Conservation (phyloP, 2,797 vertebrate species). For the Scarus forsteni region DNA sequence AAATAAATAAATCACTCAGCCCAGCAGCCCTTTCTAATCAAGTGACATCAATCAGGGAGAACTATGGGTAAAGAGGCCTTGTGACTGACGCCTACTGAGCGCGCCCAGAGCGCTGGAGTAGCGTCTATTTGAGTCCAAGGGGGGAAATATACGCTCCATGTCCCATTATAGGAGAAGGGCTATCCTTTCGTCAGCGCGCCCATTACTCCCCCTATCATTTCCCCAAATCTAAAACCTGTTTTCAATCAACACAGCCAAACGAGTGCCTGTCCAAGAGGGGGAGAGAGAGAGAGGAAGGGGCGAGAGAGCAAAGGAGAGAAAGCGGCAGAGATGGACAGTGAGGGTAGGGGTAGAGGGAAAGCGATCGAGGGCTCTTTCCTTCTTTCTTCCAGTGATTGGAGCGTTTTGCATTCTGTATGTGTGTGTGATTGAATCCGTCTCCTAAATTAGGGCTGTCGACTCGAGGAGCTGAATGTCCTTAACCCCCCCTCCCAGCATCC, state of each 20-base stretch:
- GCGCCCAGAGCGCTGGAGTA: slow-evolving; percentile 74
- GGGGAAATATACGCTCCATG: slow-evolving; percentile 98
- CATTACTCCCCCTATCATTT: slow-evolving; percentile 99
- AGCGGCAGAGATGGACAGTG: slow-evolving; percentile 76
- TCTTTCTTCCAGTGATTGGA: slow-evolving; percentile 95
- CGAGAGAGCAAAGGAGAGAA: slow-evolving; percentile 65
- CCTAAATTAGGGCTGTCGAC: slow-evolving; percentile 99
- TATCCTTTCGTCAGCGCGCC: slow-evolving; percentile 98
- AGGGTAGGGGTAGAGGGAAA: slow-evolving; percentile 72
- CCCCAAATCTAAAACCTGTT: slow-evolving; percentile 99
- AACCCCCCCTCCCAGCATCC: slow-evolving; percentile 79
- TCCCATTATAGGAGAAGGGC: slow-evolving; percentile 98
- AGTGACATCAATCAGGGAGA: slow-evolving; percentile 90
- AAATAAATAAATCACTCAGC: slow-evolving; percentile 87
- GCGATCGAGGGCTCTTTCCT: slow-evolving; percentile 82
- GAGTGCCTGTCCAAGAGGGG: slow-evolving; percentile 91
- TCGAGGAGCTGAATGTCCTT: slow-evolving; percentile 94
- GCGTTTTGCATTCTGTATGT: slow-evolving; percentile 95
- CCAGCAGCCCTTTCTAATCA: slow-evolving; percentile 88
- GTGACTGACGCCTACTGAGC: slow-evolving; percentile 76
- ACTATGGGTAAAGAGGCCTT: slow-evolving; percentile 81
- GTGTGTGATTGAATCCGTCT: slow-evolving; percentile 99
- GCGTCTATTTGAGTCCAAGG: slow-evolving; percentile 86
- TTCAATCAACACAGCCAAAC: slow-evolving; percentile 99
- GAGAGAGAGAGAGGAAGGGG: slow-evolving; percentile 72